phyloP scores from a whole-genome alignment of 2,113 vertebrate genomes.

The Etheostoma spectabile region DNA sequence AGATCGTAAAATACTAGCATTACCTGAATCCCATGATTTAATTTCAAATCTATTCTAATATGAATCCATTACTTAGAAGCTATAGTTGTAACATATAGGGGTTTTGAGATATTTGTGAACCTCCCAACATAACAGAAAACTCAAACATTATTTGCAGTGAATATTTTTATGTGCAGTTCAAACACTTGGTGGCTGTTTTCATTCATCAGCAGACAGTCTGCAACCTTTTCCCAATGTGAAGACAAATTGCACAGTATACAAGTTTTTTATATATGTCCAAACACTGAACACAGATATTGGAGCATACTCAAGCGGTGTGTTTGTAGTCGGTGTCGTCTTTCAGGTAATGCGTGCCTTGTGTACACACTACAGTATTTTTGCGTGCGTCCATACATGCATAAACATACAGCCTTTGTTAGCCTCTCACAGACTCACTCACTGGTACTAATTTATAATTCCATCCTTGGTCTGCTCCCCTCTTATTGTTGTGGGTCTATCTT shows the following conservation, averaged over 20 bases:
- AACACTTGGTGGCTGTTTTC: constrained; percentile 25
- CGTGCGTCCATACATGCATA: neutral
- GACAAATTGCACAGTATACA: neutral
- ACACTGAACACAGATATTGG: constrained; percentile 30
- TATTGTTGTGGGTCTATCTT: too few species aligned
- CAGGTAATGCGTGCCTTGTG: constrained; percentile 15
- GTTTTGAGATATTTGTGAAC: constrained; percentile 13
- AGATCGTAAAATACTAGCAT: neutral
- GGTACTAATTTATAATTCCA: too few species aligned
- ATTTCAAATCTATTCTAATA: neutral
- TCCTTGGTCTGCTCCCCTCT: too few species aligned
- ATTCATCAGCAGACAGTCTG: neutral
- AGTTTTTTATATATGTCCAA: constrained; percentile 28
- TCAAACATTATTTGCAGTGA: constrained; percentile 26
- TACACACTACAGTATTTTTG: neutral
- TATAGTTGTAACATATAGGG: neutral
- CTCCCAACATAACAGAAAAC: constrained; percentile 13
- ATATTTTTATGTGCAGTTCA: constrained; percentile 55
- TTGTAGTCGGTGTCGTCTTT: constrained; percentile 14
- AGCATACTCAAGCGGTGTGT: constrained; percentile 15
- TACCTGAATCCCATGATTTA: neutral
- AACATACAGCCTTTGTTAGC: neutral
- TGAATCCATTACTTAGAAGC: neutral
- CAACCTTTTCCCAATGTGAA: constrained; percentile 4
- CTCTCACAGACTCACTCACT: too few species aligned